phyloP scores from a whole-genome alignment of 1,140 invertebrate species.

The Ceratina australensis region DNA sequence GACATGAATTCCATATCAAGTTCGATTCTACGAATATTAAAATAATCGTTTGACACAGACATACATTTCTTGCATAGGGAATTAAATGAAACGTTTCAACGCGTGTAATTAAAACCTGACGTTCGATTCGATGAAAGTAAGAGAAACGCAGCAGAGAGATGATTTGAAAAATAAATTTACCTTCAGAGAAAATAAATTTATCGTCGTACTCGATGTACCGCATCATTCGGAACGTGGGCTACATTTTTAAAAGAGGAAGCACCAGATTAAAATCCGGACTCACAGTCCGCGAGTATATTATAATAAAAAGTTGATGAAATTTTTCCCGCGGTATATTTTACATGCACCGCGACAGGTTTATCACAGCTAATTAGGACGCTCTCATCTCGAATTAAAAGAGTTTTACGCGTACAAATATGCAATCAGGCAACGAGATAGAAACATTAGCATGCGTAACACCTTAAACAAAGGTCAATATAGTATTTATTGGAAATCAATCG shows the following conservation, averaged over 20 bases:
- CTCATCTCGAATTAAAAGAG: neutral
- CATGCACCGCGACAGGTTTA: too few relatives aligned
- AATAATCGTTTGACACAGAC: too few relatives aligned
- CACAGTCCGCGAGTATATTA: too few relatives aligned
- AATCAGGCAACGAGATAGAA: neutral
- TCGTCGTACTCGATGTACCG: neutral
- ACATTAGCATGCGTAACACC: neutral
- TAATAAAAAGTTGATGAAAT: too few relatives aligned
- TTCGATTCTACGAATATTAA: neutral
- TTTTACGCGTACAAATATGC: neutral
- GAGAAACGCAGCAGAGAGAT: neutral
- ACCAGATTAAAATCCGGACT: neutral
- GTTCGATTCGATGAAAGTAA: neutral
- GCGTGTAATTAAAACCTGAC: neutral
- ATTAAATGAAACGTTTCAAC: neutral
- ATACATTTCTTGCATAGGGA: too few relatives aligned
- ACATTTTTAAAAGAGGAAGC: neutral
- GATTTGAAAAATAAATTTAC: neutral
- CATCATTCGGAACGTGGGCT: neutral
- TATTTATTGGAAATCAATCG: constrained; percentile 26
- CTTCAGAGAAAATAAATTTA: neutral
- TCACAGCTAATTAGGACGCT: constrained; percentile 5
- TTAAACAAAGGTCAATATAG: neutral
- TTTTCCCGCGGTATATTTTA: too few relatives aligned
- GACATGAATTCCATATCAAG: too few relatives aligned